Percentiles rank a stretch among this genome's conserved stretches.
Evolutionary conservation across 2,888 invertebrate species (phyloP).

Genomic region (Monoplex corrugatus): DNA sequence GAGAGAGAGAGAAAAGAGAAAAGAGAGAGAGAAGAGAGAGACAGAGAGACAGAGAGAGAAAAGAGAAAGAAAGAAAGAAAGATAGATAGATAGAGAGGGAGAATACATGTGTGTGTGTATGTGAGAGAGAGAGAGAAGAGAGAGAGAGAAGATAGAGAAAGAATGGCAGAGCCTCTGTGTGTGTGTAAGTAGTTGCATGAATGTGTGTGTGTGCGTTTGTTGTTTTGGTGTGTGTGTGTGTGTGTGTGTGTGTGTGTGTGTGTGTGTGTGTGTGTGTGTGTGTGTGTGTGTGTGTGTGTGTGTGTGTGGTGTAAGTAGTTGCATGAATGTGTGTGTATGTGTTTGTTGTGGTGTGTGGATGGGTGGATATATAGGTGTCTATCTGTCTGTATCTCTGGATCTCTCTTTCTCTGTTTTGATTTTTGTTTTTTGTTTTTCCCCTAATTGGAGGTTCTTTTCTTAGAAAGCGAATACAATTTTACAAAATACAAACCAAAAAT

Average conservation of each 20-base stretch:
- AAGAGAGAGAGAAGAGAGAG: neutral
- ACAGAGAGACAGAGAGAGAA: too few species aligned
- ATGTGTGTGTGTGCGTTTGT: too few species aligned
- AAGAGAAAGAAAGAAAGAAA: neutral
- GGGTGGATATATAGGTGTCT: neutral
- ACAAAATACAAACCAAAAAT: too few species aligned
- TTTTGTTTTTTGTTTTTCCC: too few species aligned
- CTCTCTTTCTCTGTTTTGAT: too few species aligned
- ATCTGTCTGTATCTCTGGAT: neutral
- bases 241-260: too few species aligned
- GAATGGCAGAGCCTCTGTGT: neutral
- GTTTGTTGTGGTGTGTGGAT: neutral
- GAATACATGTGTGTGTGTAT: too few species aligned
- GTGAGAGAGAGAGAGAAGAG: neutral
- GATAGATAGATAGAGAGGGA: neutral
- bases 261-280: too few species aligned
- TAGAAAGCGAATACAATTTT: too few species aligned
- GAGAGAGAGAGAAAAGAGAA: too few species aligned
- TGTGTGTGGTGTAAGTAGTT: neutral
- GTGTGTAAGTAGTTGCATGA: neutral
- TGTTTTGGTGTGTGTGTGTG: too few species aligned
- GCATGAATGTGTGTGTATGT: neutral
- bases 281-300: slow-evolving; percentile 12
- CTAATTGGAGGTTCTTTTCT: too few species aligned
- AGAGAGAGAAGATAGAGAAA: neutral